These are phyloP conservation scores for Sturnus vulgaris DNA, from an alignment of 2,113 vertebrate species.

Conservation along the genomic window DNA sequence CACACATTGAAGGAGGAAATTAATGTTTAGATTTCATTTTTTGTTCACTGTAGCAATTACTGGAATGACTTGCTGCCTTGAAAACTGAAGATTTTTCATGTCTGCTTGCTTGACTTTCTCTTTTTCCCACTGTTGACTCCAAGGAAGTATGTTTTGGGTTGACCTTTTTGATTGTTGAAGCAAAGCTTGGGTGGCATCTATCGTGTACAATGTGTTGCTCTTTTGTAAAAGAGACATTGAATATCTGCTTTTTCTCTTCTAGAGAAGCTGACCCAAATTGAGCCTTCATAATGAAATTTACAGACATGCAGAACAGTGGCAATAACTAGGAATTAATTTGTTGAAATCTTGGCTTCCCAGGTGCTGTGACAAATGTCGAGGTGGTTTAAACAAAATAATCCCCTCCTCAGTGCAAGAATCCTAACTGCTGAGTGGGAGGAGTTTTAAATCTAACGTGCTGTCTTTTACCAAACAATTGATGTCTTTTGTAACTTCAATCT, in stretches of 20 bases:
- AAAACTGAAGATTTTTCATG: not conserved
- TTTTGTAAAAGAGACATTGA: not conserved
- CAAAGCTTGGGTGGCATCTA: not conserved
- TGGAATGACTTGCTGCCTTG: not conserved
- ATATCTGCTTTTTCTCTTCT: constrained; percentile 22
- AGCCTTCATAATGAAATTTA: constrained; percentile 38
- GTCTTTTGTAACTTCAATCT: not conserved
- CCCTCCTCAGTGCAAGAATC: not conserved
- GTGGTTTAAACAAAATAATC: not conserved
- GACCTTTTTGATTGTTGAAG: not conserved
- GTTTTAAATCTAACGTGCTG: not conserved
- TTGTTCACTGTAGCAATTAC: not conserved
- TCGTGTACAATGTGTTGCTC: not conserved
- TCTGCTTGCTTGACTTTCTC: not conserved
- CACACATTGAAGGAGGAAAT: not conserved
- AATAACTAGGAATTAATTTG: constrained; percentile 26
- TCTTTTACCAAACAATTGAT: not conserved
- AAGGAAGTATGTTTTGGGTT: not conserved
- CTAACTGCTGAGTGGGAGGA: not conserved
- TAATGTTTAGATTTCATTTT: not conserved
- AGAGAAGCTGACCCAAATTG: constrained; percentile 44
- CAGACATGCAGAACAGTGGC: not conserved
- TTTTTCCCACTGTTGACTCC: not conserved
- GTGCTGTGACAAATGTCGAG: not conserved
- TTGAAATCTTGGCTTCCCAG: not conserved